phyloP scores from a whole-genome alignment of 2,113 vertebrate genomes.

The Carassius gibelio region DNA sequence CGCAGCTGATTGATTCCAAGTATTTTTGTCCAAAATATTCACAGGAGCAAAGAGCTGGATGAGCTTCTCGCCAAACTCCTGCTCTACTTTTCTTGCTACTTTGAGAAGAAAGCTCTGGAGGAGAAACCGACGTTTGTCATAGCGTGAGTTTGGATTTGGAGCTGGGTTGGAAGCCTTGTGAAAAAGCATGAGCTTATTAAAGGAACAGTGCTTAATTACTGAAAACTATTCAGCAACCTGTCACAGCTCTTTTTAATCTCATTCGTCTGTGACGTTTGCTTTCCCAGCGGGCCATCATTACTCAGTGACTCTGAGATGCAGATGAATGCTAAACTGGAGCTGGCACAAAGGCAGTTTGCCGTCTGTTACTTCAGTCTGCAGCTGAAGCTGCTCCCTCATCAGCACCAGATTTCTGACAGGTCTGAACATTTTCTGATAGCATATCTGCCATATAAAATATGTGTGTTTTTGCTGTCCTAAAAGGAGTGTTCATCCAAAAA shows the following conservation, averaged over 20 bases:
- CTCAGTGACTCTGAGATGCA: conserved; percentile 71
- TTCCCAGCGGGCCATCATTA: conserved; percentile 6
- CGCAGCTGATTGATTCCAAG: conserved; percentile 32
- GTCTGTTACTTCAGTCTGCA: conserved; percentile 64
- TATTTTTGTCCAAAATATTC: background rate
- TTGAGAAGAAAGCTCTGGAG: conserved; percentile 73
- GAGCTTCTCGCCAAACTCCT: conserved; percentile 78
- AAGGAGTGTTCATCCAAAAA: background rate
- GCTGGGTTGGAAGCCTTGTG: background rate
- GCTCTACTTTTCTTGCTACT: conserved; percentile 76
- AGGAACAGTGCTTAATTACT: background rate
- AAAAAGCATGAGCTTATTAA: background rate
- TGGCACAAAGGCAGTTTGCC: conserved; percentile 76
- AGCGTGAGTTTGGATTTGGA: conserved; percentile 69
- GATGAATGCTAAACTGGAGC: conserved; percentile 68
- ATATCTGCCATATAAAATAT: background rate
- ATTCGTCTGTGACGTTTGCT: background rate
- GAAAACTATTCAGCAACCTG: background rate
- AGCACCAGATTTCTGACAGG: conserved; percentile 69
- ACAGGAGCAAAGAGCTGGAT: conserved; percentile 75
- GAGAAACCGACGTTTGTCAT: conserved; percentile 67
- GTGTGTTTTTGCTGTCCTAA: background rate
- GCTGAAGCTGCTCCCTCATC: no score
- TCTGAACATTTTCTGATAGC: conserved; percentile 57
- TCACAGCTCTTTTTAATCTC: background rate